Percentiles rank a stretch among this genome's conserved stretches.
phyloP scores from a whole-genome alignment of 2,797 vertebrate species.

The Chanos chanos region DNA sequence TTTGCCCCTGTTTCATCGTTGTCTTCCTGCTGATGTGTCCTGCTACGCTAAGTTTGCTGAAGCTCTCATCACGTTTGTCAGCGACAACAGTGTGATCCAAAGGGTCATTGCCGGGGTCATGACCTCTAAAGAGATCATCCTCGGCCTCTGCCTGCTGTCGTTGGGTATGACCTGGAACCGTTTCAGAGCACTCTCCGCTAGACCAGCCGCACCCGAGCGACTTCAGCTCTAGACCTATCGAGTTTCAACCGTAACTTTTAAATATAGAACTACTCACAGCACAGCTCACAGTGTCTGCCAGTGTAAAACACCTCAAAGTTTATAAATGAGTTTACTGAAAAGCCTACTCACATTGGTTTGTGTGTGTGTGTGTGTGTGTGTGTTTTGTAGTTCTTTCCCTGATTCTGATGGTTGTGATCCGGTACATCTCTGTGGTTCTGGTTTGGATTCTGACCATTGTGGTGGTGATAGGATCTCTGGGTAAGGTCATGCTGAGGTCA shows the following conservation, averaged over 20 bases:
- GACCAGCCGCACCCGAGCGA: background rate
- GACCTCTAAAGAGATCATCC: slow-evolving; percentile 98
- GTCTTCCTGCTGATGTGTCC: slow-evolving; percentile 83
- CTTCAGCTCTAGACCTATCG: background rate
- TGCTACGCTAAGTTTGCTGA: slow-evolving; percentile 92
- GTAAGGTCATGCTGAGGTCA: slow-evolving; percentile 75
- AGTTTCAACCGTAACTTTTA: too few relatives aligned
- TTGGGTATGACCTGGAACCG: slow-evolving; percentile 84
- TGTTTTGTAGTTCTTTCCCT: slow-evolving; percentile 84
- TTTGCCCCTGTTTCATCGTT: slow-evolving; percentile 90
- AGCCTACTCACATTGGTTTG: background rate
- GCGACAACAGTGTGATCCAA: slow-evolving; percentile 91
- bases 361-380: background rate
- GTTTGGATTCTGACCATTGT: slow-evolving; percentile 91
- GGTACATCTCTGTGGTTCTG: slow-evolving; percentile 91
- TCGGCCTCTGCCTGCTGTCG: slow-evolving; percentile 94
- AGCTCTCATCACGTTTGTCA: slow-evolving; percentile 90
- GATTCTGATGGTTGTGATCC: slow-evolving; percentile 94
- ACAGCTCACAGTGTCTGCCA: too few relatives aligned
- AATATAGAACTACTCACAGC: too few relatives aligned
- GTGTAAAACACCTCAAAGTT: too few relatives aligned
- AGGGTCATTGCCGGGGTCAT: slow-evolving; percentile 91
- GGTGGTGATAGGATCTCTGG: slow-evolving; percentile 86
- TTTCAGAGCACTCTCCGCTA: too few relatives aligned
- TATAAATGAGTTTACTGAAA: too few relatives aligned